Percentiles rank a stretch among this genome's conserved stretches.
phyloP scores from a whole-genome alignment of 2,797 vertebrate species.

The Arrhamphus sclerolepis region DNA sequence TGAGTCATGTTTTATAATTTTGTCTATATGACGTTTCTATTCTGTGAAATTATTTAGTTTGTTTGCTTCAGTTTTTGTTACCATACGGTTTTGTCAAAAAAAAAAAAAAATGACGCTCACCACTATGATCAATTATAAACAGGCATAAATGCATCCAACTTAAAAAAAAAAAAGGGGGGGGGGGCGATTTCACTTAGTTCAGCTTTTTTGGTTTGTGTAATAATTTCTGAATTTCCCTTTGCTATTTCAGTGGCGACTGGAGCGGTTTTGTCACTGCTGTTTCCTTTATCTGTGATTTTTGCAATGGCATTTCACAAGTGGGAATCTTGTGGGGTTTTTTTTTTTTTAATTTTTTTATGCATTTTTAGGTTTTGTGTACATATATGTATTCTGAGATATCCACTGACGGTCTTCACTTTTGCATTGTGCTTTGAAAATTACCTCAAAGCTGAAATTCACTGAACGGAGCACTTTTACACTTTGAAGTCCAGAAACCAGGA shows the following conservation, averaged over 20 bases:
- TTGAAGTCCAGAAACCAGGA: not conserved
- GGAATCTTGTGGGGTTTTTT: slow-evolving; percentile 14
- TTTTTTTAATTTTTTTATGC: slow-evolving; percentile 15
- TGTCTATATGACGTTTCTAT: too few species aligned
- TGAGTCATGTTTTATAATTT: too few species aligned
- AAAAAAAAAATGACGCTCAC: too few species aligned
- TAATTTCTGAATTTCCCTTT: slow-evolving; percentile 2
- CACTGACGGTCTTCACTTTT: not conserved
- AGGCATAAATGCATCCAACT: not conserved
- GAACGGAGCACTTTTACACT: too few species aligned
- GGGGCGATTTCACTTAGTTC: not conserved
- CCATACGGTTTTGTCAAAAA: too few species aligned
- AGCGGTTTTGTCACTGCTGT: slow-evolving; percentile 3
- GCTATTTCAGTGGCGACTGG: not conserved
- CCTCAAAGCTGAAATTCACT: too few species aligned
- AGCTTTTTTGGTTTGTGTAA: not conserved
- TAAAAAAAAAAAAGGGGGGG: too few species aligned
- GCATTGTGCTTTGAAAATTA: not conserved
- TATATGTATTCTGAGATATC: slow-evolving; percentile 7
- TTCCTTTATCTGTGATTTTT: slow-evolving; percentile 7
- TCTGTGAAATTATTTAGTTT: too few species aligned
- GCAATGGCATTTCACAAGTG: slow-evolving; percentile 7
- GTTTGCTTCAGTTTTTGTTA: too few species aligned
- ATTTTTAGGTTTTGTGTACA: slow-evolving; percentile 1
- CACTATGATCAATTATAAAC: not conserved